These are phyloP conservation scores for Lemur catta DNA, from an alignment of 2,797 vertebrate species.

Conservation along the genomic window DNA sequence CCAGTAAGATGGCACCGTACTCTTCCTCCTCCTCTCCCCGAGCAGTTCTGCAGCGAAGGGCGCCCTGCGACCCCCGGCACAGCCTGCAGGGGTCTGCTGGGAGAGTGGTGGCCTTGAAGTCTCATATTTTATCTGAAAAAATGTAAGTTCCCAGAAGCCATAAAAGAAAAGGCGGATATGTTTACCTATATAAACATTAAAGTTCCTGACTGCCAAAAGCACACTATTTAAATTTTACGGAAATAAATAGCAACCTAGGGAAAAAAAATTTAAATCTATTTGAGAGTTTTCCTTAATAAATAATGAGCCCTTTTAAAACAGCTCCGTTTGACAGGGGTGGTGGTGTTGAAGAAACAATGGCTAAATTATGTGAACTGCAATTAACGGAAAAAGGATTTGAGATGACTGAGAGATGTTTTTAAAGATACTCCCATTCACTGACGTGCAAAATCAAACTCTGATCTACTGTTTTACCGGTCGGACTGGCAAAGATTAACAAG, in stretches of 20 bases:
- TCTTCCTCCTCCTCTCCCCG: background rate
- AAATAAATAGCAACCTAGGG: background rate
- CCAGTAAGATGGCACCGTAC: rapidly evolving
- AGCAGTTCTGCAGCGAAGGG: background rate
- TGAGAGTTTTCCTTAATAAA: background rate
- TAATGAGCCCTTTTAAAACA: background rate
- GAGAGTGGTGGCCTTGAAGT: constrained; percentile 22
- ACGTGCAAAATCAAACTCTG: background rate
- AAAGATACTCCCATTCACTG: background rate
- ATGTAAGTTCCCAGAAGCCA: background rate
- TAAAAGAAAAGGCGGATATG: background rate
- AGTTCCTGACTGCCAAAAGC: background rate
- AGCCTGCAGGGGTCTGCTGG: background rate
- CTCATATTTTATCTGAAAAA: constrained; percentile 27
- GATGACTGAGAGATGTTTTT: background rate
- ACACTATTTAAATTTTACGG: background rate
- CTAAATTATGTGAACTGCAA: background rate
- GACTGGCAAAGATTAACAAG: no score
- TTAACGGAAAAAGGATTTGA: rapidly evolving
- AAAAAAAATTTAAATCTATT: background rate
- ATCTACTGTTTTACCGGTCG: rapidly evolving
- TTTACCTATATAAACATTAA: background rate
- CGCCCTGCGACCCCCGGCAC: background rate
- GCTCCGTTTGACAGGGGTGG: background rate
- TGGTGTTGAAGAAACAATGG: background rate